A percentile compares a stretch with the other conserved stretches of the same genome.
phyloP scores from a whole-genome alignment of 1,140 invertebrate genomes.

The Meloidogyne hapla region DNA sequence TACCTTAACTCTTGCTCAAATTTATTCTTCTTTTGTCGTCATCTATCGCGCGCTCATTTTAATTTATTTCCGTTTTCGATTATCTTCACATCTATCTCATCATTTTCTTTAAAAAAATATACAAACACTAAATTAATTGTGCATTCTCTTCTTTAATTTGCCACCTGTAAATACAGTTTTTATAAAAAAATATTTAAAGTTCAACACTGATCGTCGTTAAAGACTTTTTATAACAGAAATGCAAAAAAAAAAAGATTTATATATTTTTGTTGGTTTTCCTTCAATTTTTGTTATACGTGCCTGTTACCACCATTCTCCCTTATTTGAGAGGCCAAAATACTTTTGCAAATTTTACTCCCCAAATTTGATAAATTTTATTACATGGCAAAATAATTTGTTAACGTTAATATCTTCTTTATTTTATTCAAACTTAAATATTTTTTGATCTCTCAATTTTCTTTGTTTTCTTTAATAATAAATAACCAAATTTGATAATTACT shows the following conservation, averaged over 20 bases:
- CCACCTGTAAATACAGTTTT: not conserved
- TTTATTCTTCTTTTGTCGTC: conserved; percentile 5
- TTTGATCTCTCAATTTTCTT: too few species aligned
- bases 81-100: not conserved
- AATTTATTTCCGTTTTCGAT: conserved; percentile 3
- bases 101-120: not conserved
- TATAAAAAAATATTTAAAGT: not conserved
- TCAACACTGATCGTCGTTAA: not conserved
- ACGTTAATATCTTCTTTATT: too few species aligned
- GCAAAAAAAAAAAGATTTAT: not conserved
- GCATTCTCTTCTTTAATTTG: not conserved
- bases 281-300: not conserved
- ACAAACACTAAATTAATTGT: not conserved
- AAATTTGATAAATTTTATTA: too few species aligned
- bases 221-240: too few species aligned
- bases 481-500: too few species aligned
- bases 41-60: not conserved
- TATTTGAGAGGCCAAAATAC: too few species aligned
- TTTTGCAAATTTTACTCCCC: too few species aligned
- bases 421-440: too few species aligned
- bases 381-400: too few species aligned
- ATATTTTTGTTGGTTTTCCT: not conserved
- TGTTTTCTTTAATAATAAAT: too few species aligned
- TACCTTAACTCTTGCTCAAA: not conserved
- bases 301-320: not conserved